A percentile compares a stretch with the other conserved stretches of the same genome.
phyloP scores from a whole-genome alignment of 2,797 vertebrate species.

The Xiphorhynchus erythropygius region DNA sequence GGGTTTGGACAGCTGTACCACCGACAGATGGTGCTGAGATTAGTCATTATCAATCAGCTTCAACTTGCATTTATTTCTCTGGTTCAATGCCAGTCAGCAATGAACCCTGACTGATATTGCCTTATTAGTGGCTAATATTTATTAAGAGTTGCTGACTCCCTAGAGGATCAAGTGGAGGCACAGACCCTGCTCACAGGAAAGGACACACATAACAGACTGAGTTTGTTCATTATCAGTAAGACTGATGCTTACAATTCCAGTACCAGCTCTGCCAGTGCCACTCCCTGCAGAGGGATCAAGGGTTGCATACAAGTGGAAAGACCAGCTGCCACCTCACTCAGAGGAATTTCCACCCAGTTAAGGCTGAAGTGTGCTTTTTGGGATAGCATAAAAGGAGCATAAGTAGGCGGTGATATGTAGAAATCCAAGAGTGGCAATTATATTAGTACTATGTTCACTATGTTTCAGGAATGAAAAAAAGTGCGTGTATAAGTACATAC shows the following conservation, averaged over 20 bases:
- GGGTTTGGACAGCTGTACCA: constrained; percentile 47
- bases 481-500: background rate
- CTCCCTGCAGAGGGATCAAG: background rate
- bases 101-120: background rate
- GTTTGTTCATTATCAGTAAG: background rate
- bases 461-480: background rate
- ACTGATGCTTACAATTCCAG: background rate
- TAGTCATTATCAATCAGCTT: constrained; percentile 52
- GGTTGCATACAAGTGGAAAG: background rate
- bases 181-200: background rate
- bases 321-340: background rate
- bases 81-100: background rate
- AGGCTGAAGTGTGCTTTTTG: background rate
- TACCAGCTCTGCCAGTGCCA: background rate
- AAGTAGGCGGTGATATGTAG: background rate
- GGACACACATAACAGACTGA: rapidly evolving
- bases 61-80: constrained; percentile 27
- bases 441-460: background rate
- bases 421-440: background rate
- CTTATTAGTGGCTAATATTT: constrained; percentile 4
- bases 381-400: background rate
- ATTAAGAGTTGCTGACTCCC: background rate
- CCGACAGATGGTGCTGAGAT: constrained; percentile 55
- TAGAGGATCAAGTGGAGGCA: background rate
- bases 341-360: background rate